Conservation (phyloP, 2,888 invertebrate genomes). For the Linnaemya tessellans region DNA sequence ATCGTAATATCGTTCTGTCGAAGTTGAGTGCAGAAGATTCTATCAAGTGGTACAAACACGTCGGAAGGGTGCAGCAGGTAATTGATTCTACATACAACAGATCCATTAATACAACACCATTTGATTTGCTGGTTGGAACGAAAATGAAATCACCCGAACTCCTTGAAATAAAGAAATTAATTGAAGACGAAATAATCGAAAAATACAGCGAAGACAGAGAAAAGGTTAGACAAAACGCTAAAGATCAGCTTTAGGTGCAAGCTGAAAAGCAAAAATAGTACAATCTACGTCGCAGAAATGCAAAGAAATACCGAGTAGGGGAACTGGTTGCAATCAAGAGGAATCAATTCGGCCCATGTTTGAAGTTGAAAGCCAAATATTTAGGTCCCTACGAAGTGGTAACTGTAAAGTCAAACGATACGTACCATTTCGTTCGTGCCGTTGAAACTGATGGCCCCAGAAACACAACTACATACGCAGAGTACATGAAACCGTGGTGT, state of each 20-base stretch:
- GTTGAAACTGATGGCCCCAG: too few relatives aligned
- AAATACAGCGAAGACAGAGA: not conserved
- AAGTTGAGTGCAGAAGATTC: slow-evolving; percentile 60
- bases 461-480: too few relatives aligned
- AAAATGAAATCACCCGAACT: slow-evolving; percentile 58
- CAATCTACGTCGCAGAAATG: not conserved
- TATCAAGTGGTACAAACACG: slow-evolving; percentile 39
- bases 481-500: too few relatives aligned
- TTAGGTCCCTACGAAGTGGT: slow-evolving; percentile 40
- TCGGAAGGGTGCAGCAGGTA: slow-evolving; percentile 44
- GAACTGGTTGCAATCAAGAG: slow-evolving; percentile 43
- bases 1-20: slow-evolving; percentile 49
- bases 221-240: not conserved
- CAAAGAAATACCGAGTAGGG: slow-evolving; percentile 1
- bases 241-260: too few relatives aligned
- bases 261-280: not conserved
- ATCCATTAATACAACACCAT: slow-evolving; percentile 68
- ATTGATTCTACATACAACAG: slow-evolving; percentile 58
- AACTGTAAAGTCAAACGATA: too few relatives aligned
- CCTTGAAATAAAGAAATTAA: too few relatives aligned
- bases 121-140: slow-evolving; percentile 65
- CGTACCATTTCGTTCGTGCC: too few relatives aligned
- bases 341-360: slow-evolving; percentile 45
- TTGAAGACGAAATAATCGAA: not conserved
- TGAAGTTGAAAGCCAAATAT: slow-evolving; percentile 4